These are phyloP conservation scores for Chouioia cunea DNA, from an alignment of 2,888 invertebrate genomes.

Conservation along the genomic window DNA sequence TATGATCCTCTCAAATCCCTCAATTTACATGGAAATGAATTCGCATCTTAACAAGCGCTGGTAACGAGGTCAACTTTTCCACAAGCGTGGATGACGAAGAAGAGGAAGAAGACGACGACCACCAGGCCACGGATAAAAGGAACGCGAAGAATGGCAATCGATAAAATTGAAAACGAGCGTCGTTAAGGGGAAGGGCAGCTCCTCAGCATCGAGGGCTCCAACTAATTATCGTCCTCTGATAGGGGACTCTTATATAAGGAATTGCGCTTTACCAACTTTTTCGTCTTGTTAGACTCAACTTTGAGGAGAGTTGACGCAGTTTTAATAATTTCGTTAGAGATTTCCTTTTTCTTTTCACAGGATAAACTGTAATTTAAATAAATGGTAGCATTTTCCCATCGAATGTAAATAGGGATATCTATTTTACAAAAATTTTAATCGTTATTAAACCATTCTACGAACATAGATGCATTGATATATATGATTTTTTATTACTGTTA, in stretches of 20 bases:
- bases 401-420: no score
- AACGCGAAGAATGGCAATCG: constrained; percentile 29
- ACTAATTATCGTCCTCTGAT: constrained; percentile 31
- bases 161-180: constrained; percentile 32
- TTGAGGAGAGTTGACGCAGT: no score
- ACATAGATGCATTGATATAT: no score
- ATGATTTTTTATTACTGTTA: no score
- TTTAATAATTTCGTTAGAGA: no score
- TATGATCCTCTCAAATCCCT: constrained; percentile 31
- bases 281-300: neutral
- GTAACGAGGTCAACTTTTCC: constrained; percentile 31
- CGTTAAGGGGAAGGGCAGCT: constrained; percentile 8
- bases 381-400: no score
- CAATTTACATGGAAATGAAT: constrained; percentile 45
- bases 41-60: constrained; percentile 31
- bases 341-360: no score
- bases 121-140: constrained; percentile 22
- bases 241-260: constrained; percentile 9
- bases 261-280: constrained; percentile 5
- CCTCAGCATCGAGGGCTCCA: neutral
- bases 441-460: no score
- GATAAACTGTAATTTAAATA: no score
- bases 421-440: no score
- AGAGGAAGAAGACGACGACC: neutral
- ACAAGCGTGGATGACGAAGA: neutral